Evolutionary conservation across 2,113 vertebrate genomes (phyloP).

Genomic region (Chinchilla lanigera): DNA sequence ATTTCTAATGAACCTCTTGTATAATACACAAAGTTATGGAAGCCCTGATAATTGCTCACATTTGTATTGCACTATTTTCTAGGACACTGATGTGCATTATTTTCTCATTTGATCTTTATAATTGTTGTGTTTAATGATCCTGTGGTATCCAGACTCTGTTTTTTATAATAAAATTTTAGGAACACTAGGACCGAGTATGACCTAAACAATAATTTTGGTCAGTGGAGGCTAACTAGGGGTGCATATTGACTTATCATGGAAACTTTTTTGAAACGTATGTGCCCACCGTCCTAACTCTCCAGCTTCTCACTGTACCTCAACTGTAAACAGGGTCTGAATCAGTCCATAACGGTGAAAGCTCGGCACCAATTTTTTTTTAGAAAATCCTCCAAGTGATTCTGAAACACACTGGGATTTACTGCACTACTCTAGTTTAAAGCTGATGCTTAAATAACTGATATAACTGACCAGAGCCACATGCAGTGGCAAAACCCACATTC

Average conservation of each 20-base stretch:
- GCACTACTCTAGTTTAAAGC: not conserved
- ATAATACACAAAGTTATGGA: not conserved
- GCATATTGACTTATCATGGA: not conserved
- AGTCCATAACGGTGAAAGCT: not conserved
- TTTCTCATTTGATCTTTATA: conserved; percentile 45
- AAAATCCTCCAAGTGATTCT: not conserved
- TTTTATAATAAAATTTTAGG: not conserved
- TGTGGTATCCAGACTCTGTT: not conserved
- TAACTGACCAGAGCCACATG: not conserved
- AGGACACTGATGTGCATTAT: not conserved
- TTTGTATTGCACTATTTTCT: not conserved
- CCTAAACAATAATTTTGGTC: not conserved
- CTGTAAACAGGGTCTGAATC: not conserved
- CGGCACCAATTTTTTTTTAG: not conserved
- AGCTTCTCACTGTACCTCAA: not conserved
- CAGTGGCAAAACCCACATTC: not conserved
- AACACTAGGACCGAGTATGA: not conserved
- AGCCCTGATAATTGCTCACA: not conserved
- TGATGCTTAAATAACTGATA: not conserved
- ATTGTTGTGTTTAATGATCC: not conserved
- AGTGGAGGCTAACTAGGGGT: not conserved
- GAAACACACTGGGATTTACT: not conserved
- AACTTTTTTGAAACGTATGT: not conserved
- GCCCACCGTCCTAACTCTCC: not conserved
- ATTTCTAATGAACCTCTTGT: conserved; percentile 54